Evolutionary conservation across 2,113 vertebrate genomes (phyloP).

Genomic region (Scomber colias): DNA sequence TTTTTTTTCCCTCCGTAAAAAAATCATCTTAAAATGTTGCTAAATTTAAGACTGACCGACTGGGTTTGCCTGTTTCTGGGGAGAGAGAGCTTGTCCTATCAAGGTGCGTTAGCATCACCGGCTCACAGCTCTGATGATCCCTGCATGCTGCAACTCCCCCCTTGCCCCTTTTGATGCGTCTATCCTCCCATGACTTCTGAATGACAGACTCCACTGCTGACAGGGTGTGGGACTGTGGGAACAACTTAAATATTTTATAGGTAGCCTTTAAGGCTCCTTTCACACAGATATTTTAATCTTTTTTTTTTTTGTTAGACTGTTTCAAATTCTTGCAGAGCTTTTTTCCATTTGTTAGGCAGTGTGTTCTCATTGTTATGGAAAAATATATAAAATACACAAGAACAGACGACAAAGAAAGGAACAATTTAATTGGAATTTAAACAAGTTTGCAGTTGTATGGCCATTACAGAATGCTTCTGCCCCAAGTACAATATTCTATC

Average conservation of each 20-base stretch:
- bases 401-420: not conserved
- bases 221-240: constrained; percentile 13
- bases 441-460: not conserved
- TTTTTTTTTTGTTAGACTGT: not conserved
- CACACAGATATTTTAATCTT: not conserved
- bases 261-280: constrained; percentile 11
- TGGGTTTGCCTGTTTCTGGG: constrained; percentile 63
- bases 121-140: constrained; percentile 60
- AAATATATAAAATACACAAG: constrained; percentile 6
- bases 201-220: constrained; percentile 35
- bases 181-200: constrained; percentile 25
- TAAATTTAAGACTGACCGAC: constrained; percentile 76
- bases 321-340: not conserved
- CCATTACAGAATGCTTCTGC: constrained; percentile 4
- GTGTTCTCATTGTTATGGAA: constrained; percentile 16
- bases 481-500: not conserved
- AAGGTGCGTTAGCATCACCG: constrained; percentile 72
- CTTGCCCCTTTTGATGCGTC: constrained; percentile 12
- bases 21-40: constrained; percentile 68
- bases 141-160: constrained; percentile 12
- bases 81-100: constrained; percentile 54
- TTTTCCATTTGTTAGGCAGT: not conserved
- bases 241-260: constrained; percentile 17
- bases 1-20: constrained; percentile 8
- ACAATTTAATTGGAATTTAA: constrained; percentile 3